Percentiles rank a stretch among this genome's conserved stretches.
Evolutionary conservation across 1,140 invertebrate genomes (phyloP).

Genomic region (Lepidurus arcticus): DNA sequence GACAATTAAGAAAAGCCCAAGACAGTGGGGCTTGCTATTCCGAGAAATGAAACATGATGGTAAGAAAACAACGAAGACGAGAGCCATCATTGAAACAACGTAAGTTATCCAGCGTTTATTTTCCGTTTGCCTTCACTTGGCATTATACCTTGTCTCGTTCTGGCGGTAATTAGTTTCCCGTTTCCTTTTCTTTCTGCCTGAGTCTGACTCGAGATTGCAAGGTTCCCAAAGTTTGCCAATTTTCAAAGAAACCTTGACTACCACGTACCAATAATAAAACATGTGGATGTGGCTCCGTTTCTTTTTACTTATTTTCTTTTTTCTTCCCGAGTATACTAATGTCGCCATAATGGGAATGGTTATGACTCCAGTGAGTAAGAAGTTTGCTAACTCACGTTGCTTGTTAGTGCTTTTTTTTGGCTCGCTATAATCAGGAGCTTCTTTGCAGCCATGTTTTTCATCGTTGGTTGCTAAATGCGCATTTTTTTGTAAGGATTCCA

Average conservation of each 20-base stretch:
- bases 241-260: background rate
- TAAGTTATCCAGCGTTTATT: background rate
- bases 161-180: background rate
- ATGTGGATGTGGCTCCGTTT: background rate
- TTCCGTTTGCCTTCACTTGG: background rate
- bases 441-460: background rate
- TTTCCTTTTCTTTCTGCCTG: background rate
- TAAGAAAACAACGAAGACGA: conserved; percentile 1
- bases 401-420: background rate
- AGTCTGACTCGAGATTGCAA: background rate
- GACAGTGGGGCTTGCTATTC: background rate
- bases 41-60: conserved; percentile 11
- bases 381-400: background rate
- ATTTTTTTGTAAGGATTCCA: background rate
- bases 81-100: conserved; percentile 8
- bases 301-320: background rate
- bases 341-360: background rate
- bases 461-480: background rate
- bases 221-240: background rate
- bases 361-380: background rate
- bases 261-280: background rate
- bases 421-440: background rate
- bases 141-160: background rate
- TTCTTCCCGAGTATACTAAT: background rate
- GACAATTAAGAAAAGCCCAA: background rate